These are phyloP conservation scores for Slavum lentiscoides DNA, from an alignment of 2,888 invertebrate genomes.

Conservation along the genomic window DNA sequence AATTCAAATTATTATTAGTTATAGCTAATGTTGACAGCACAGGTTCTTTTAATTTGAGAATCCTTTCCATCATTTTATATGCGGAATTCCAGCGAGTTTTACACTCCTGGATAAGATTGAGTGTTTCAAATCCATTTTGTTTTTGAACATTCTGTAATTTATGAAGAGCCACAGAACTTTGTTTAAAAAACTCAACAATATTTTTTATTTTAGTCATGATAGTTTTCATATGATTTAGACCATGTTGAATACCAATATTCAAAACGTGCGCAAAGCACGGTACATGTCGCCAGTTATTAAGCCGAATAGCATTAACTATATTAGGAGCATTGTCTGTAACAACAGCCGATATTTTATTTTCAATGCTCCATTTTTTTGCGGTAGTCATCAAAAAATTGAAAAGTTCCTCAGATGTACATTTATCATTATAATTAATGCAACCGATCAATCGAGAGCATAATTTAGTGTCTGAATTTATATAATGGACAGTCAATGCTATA, in stretches of 20 bases:
- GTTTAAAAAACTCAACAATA: conserved; percentile 7
- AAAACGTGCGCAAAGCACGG: conserved; percentile 10
- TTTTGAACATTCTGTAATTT: background rate
- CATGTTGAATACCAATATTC: background rate
- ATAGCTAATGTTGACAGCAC: conserved; percentile 26
- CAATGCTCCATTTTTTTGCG: conserved; percentile 11
- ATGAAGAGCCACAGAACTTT: background rate
- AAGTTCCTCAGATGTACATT: conserved; percentile 1
- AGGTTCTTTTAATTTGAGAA: background rate
- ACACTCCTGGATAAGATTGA: conserved; percentile 13
- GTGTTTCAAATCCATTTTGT: background rate
- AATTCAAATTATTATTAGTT: background rate
- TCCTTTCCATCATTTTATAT: background rate
- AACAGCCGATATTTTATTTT: conserved; percentile 14
- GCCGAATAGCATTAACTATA: background rate
- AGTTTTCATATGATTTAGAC: background rate
- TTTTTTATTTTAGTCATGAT: background rate
- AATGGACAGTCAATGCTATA: conserved; percentile 1
- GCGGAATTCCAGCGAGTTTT: conserved; percentile 17
- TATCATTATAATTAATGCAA: background rate
- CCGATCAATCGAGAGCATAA: background rate
- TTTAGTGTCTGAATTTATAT: background rate
- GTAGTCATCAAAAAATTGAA: background rate
- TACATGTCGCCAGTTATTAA: background rate
- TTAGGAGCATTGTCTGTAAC: conserved; percentile 11